Evolutionary conservation across 2,113 vertebrate species (phyloP), one percentile per base, ranked within the genome.

Genomic region (Chionomys nivalis): DNA sequence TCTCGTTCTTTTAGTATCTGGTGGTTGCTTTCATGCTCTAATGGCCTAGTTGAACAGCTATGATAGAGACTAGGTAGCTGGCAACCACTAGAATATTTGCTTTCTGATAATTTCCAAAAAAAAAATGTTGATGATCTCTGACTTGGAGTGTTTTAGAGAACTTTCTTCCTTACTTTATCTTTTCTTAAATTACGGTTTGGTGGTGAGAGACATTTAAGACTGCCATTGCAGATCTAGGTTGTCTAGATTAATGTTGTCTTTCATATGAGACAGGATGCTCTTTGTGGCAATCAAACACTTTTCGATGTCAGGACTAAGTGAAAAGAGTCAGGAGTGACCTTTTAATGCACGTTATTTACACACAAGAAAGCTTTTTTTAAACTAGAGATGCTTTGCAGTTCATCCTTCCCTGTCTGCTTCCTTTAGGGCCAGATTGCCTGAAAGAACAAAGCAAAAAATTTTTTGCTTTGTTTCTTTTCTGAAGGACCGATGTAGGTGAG

Each of bases 301-400:
- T 91, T 95, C 24, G 68, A 3, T 82, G 77, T 78, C 26, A 93
- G 76, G 91, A 95, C 52, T 44, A 77, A 93, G 77, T 58, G 86
- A 89, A 94, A 90, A 94, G 89, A 91, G 92, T 94, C 77, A 82
- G 85, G 61, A 92, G 55, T 94, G 94, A 95, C 89, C 93, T 97
- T 97, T 97, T 72, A 96, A 96, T 90, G 83, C 39, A 94, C 83
- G 73, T 88, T 91, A 95, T 97, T 97, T 97, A 95, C 89, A 95
- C 28, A 36, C 86, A 94, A 77, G 63, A 98, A 95, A 68, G 63
- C 78, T 96, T 87, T 93, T 85, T 94, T 87, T 94, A 31, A 44
- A 90, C 87, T n/a, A 83, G 16, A 94, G 70, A 89, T 44, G 79
- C 39, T 73, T 91, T 44, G 7, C 65, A 95, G 89, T 81, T 94